Evolutionary conservation across 53 echinoderm and acorn worm species (phyloP).

Genomic region (Patiria pectinifera): DNA sequence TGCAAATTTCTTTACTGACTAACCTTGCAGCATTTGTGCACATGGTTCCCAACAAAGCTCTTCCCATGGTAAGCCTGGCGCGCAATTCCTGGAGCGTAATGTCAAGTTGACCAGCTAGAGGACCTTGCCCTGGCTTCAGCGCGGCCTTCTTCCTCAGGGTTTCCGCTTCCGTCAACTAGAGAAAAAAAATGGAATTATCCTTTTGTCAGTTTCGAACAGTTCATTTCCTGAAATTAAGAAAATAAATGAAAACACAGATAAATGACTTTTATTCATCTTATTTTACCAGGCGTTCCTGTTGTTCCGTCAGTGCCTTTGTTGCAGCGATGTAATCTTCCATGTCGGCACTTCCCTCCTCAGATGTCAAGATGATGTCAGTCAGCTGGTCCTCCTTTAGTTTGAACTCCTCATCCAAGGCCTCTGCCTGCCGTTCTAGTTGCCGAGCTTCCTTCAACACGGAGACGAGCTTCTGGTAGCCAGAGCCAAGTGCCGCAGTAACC

Average conservation of each 20-base stretch:
- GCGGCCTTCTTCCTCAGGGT: neutral
- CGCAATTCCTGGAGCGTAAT: constrained; percentile 10
- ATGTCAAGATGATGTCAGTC: constrained; percentile 15
- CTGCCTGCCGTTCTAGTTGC: constrained; percentile 23
- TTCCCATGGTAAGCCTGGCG: constrained; percentile 24
- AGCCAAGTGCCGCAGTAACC: neutral
- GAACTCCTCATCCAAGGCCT: constrained; percentile 22
- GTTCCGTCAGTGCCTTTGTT: neutral
- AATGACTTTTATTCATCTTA: neutral
- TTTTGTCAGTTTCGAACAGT: neutral
- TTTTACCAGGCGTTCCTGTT: constrained; percentile 7
- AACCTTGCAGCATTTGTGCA: constrained; percentile 27
- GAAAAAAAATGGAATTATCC: neutral
- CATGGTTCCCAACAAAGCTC: constrained; percentile 21
- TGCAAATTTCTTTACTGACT: neutral
- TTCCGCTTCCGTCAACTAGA: constrained; percentile 14
- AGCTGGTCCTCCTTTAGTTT: constrained; percentile 11
- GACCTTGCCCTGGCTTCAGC: constrained; percentile 23
- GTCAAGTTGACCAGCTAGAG: constrained; percentile 29
- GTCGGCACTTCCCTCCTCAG: constrained; percentile 4
- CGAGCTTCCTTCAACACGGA: constrained; percentile 9
- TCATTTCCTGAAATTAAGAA: neutral
- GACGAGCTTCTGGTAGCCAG: constrained; percentile 3
- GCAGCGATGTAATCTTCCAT: constrained; percentile 6
- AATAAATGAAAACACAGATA: neutral